Evolutionary conservation across 2,797 vertebrate genomes (phyloP).

Genomic region (Pristis pectinata): DNA sequence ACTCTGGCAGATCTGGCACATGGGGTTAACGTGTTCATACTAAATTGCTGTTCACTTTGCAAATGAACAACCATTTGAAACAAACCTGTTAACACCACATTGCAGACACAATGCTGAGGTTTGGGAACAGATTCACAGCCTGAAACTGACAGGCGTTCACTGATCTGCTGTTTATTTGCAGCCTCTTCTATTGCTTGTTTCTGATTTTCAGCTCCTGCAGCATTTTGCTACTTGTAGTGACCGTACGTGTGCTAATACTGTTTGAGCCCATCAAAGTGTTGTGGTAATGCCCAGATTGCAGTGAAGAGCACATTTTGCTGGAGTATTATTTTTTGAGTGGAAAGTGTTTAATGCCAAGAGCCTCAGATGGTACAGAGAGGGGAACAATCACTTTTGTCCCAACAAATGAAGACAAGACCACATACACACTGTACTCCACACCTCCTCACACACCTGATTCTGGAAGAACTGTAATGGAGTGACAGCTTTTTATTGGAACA

Average conservation of each 20-base stretch:
- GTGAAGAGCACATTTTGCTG: background rate
- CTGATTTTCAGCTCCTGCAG: background rate
- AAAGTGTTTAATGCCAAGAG: background rate
- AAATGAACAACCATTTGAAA: background rate
- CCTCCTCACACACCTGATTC: too few species aligned
- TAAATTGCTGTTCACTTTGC: background rate
- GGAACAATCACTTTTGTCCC: background rate
- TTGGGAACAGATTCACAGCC: background rate
- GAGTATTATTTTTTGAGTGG: background rate
- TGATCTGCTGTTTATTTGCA: background rate
- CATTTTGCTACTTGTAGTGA: background rate
- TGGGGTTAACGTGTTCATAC: constrained; percentile 50
- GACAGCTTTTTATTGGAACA: too few species aligned
- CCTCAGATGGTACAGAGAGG: background rate
- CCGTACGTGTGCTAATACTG: background rate
- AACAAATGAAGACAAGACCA: background rate
- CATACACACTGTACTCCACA: too few species aligned
- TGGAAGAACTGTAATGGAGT: too few species aligned
- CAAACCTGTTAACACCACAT: background rate
- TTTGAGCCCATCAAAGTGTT: background rate
- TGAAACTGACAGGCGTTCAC: background rate
- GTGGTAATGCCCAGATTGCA: background rate
- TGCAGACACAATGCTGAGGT: background rate
- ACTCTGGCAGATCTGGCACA: constrained; percentile 40
- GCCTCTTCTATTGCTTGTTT: background rate